Evolutionary conservation across 2,113 vertebrate species (phyloP).

Genomic region (Campylomormyrus numenius): DNA sequence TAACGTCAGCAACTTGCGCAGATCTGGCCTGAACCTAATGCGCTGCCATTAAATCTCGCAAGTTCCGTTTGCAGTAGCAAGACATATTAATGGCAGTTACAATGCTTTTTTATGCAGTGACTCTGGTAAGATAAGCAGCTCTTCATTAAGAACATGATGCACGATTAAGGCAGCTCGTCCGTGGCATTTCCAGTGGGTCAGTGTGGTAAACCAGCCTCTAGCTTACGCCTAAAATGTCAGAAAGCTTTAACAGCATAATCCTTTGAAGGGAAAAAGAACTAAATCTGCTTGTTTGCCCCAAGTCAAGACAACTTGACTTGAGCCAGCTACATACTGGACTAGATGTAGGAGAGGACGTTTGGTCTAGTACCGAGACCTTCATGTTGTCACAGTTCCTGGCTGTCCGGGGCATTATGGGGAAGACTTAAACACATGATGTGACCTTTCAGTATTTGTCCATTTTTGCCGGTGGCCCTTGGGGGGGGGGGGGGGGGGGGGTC

Average conservation of each 20-base stretch:
- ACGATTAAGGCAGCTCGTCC: conserved; percentile 7
- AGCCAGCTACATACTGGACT: not conserved
- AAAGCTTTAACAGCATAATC: not conserved
- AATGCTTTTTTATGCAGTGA: conserved; percentile 23
- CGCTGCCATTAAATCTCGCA: not conserved
- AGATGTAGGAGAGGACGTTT: not conserved
- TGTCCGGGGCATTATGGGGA: not conserved
- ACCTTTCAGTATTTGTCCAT: not conserved
- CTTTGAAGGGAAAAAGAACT: conserved; percentile 1
- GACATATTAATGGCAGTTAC: conserved; percentile 11
- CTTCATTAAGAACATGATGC: conserved; percentile 11
- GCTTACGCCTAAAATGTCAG: not conserved
- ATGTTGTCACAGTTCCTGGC: not conserved
- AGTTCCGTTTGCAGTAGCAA: not conserved
- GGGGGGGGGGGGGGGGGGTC: not conserved
- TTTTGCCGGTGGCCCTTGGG: not conserved
- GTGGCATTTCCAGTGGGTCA: not conserved
- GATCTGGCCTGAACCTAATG: not conserved
- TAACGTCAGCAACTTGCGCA: not conserved
- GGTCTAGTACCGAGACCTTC: not conserved
- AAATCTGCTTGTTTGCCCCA: not conserved
- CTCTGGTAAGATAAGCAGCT: conserved; percentile 26
- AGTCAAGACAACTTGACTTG: not conserved
- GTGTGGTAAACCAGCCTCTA: conserved; percentile 8
- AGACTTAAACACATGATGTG: not conserved